A percentile compares a stretch with the other conserved stretches of the same genome.
These are phyloP conservation scores for Torymus tubicola DNA, from an alignment of 2,888 invertebrate species.

Conservation along the genomic window DNA sequence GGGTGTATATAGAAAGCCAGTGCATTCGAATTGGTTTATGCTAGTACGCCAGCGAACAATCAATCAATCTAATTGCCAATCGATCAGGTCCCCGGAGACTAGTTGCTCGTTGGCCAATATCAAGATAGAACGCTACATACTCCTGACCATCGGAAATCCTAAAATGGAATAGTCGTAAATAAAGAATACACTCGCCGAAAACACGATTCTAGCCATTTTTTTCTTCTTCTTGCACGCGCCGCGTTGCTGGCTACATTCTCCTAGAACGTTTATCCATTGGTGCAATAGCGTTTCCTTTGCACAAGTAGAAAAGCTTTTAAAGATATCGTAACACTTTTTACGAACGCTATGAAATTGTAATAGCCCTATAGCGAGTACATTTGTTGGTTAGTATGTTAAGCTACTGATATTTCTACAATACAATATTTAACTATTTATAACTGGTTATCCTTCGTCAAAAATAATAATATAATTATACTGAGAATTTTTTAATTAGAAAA, in stretches of 20 bases:
- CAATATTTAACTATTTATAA: no score
- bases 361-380: no score
- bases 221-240: background rate
- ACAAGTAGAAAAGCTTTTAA: background rate
- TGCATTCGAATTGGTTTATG: constrained; percentile 40
- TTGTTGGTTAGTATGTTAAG: no score
- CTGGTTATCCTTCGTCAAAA: no score
- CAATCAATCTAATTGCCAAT: constrained; percentile 58
- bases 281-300: constrained; percentile 13
- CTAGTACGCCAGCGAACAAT: constrained; percentile 34
- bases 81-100: constrained; percentile 46
- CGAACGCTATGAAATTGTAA: no score
- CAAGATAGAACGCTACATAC: constrained; percentile 12
- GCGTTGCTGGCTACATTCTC: background rate
- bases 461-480: no score
- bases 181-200: constrained; percentile 38
- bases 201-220: constrained; percentile 12
- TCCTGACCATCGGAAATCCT: constrained; percentile 25
- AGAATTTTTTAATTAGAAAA: no score
- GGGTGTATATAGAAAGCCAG: background rate
- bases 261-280: constrained; percentile 11
- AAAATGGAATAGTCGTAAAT: constrained; percentile 32
- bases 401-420: no score
- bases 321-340: no score
- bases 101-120: constrained; percentile 49